Conservation (phyloP, 2,797 vertebrate genomes). For the Liparis tanakae region DNA sequence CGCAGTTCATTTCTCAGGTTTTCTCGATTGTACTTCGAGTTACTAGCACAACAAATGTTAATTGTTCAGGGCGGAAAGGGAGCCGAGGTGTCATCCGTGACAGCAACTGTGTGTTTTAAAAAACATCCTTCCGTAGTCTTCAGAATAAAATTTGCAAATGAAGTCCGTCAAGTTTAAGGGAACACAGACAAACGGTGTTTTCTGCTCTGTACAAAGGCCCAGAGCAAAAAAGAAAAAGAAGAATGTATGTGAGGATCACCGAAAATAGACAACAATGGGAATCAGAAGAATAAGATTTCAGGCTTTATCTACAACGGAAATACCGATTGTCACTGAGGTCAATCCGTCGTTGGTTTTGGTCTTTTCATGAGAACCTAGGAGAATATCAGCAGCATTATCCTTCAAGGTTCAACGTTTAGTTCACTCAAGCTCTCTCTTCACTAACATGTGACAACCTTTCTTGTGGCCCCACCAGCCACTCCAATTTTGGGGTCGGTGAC, state of each 20-base stretch:
- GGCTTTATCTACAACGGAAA: not conserved
- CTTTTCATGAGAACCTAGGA: not conserved
- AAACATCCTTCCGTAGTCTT: slow-evolving; percentile 20
- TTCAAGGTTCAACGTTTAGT: slow-evolving; percentile 3
- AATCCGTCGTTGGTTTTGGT: not conserved
- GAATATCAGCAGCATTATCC: not conserved
- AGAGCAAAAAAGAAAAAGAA: slow-evolving; percentile 1
- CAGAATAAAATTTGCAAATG: slow-evolving; percentile 21
- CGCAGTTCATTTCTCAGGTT: slow-evolving; percentile 65
- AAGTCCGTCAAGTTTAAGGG: slow-evolving; percentile 28
- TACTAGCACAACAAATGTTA: slow-evolving; percentile 51
- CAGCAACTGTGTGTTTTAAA: slow-evolving; percentile 34
- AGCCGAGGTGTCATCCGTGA: slow-evolving; percentile 30
- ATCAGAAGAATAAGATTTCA: not conserved
- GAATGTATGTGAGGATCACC: not conserved
- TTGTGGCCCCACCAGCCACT: slow-evolving; percentile 28
- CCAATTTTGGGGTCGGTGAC: slow-evolving; percentile 62
- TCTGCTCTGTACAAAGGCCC: not conserved
- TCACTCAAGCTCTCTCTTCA: not conserved
- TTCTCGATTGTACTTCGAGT: slow-evolving; percentile 44
- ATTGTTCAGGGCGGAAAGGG: slow-evolving; percentile 29
- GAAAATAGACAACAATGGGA: not conserved
- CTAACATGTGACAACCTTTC: slow-evolving; percentile 37
- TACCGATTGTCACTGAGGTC: not conserved
- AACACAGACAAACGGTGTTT: slow-evolving; percentile 13